A percentile compares a stretch with the other conserved stretches of the same genome.
phyloP scores from a whole-genome alignment of 2,113 vertebrate species.

The Ictidomys tridecemlineatus region DNA sequence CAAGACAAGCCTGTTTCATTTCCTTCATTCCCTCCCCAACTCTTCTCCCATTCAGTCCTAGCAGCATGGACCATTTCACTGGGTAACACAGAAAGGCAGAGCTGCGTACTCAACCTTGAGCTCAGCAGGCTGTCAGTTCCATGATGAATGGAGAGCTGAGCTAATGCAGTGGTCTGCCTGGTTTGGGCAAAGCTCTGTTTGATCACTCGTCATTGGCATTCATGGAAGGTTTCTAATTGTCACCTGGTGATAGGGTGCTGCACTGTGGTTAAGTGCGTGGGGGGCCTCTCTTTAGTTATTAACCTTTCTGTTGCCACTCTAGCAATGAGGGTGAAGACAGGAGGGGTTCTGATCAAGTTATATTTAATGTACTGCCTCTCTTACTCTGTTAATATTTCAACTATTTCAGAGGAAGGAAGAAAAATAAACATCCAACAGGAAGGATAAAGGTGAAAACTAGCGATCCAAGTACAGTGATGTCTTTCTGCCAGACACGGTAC shows the following conservation, averaged over 20 bases:
- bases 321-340: constrained; percentile 25
- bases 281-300: constrained; percentile 55
- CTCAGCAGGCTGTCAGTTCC: constrained; percentile 58
- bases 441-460: constrained; percentile 53
- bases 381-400: constrained; percentile 48
- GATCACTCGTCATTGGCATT: constrained; percentile 60
- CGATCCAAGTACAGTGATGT: background rate
- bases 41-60: constrained; percentile 49
- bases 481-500: background rate
- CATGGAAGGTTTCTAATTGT: constrained; percentile 65
- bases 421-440: constrained; percentile 59
- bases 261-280: background rate
- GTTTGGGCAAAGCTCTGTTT: constrained; percentile 45
- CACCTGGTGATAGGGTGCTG: constrained; percentile 50
- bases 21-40: constrained; percentile 13
- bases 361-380: constrained; percentile 61
- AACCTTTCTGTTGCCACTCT: constrained; percentile 61
- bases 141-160: constrained; percentile 72
- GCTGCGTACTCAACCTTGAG: background rate
- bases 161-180: background rate
- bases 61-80: constrained; percentile 55
- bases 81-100: constrained; percentile 54
- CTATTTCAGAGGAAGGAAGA: constrained; percentile 34
- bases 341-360: constrained; percentile 62
- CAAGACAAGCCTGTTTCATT: constrained; percentile 64